A percentile compares a stretch with the other conserved stretches of the same genome.
Evolutionary conservation across 2,888 invertebrate genomes (phyloP).

Genomic region (Leptothorax acervorum): DNA sequence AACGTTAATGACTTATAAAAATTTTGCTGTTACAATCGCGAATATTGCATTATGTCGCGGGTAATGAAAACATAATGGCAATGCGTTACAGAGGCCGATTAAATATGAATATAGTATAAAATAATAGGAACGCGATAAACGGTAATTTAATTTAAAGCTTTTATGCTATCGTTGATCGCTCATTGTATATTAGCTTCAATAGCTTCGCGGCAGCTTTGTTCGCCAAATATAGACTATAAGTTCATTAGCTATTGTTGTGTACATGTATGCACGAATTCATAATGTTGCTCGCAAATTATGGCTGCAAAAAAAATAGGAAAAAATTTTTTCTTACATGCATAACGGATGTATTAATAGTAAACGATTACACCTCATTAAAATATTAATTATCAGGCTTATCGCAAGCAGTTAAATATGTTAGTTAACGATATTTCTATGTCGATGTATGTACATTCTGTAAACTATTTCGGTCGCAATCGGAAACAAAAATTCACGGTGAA

Average conservation of each 20-base stretch:
- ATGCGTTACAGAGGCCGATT: constrained; percentile 25
- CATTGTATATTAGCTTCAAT: constrained; percentile 44
- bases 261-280: background rate
- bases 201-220: constrained; percentile 36
- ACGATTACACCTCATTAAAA: too few species aligned
- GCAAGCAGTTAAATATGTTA: background rate
- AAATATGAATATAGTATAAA: constrained; percentile 45
- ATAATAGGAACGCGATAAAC: constrained; percentile 48
- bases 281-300: background rate
- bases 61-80: constrained; percentile 39
- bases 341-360: too few species aligned
- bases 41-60: constrained; percentile 21
- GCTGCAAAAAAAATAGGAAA: background rate
- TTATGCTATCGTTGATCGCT: constrained; percentile 45
- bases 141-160: constrained; percentile 48
- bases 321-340: background rate
- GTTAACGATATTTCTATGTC: background rate
- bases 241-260: constrained; percentile 35
- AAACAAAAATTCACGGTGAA: background rate
- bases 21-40: constrained; percentile 1
- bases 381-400: background rate
- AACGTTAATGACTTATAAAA: constrained; percentile 33
- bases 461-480: background rate
- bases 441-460: background rate
- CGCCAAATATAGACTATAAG: constrained; percentile 30